Evolutionary conservation across 1,140 invertebrate species (phyloP).

Genomic region (Hypothenemus hampei): DNA sequence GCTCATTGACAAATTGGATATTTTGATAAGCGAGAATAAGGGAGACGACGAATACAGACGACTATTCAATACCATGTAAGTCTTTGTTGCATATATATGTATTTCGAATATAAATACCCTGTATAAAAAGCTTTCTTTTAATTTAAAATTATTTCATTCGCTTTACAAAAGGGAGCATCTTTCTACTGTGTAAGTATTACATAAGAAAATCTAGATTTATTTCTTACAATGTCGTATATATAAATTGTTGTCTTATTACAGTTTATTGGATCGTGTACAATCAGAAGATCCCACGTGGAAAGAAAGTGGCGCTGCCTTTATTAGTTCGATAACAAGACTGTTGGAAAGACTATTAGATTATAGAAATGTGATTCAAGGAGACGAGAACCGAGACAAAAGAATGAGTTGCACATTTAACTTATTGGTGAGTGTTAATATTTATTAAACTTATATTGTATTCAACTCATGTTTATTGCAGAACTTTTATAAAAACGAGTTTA

Average conservation of each 20-base stretch:
- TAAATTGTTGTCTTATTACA: conserved; percentile 43
- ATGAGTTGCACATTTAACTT: conserved; percentile 98
- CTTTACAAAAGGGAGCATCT: conserved; percentile 73
- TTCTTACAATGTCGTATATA: not conserved
- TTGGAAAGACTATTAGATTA: conserved; percentile 88
- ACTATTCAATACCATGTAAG: conserved; percentile 92
- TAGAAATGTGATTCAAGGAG: conserved; percentile 84
- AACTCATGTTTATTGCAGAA: conserved; percentile 59
- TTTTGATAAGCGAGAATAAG: conserved; percentile 86
- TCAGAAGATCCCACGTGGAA: conserved; percentile 81
- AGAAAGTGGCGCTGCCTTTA: conserved; percentile 85
- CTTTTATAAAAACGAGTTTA: conserved; percentile 95
- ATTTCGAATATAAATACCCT: not conserved
- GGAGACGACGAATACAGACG: conserved; percentile 89
- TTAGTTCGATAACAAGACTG: conserved; percentile 83
- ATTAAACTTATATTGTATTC: not conserved
- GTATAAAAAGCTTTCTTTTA: conserved; percentile 6
- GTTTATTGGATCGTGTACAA: conserved; percentile 81
- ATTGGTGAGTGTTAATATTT: conserved; percentile 55
- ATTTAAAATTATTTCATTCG: conserved; percentile 17
- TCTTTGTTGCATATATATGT: conserved; percentile 35
- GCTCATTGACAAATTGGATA: conserved; percentile 89
- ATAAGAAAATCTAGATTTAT: no score
- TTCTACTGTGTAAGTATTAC: conserved; percentile 80
- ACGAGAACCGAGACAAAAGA: conserved; percentile 86